Percentiles rank a stretch among this genome's conserved stretches.
Evolutionary conservation across 2,113 vertebrate species (phyloP).

Genomic region (Glaucomys volans): DNA sequence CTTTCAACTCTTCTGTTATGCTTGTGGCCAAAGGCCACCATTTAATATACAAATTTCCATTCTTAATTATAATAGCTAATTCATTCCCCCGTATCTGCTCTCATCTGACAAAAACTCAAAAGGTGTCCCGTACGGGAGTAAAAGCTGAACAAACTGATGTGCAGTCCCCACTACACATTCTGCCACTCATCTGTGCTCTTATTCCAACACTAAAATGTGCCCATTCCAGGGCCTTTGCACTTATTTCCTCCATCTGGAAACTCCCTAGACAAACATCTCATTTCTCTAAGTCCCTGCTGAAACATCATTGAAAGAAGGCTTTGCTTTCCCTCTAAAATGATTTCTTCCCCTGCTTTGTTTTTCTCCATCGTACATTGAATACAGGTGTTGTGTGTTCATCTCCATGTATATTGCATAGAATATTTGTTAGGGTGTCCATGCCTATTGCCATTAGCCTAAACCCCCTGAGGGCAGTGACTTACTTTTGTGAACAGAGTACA

Average conservation of each 20-base stretch:
- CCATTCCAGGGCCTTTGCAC: background rate
- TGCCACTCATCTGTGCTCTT: background rate
- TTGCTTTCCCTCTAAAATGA: constrained; percentile 13
- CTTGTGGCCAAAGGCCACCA: background rate
- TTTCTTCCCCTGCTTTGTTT: background rate
- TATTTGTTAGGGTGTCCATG: background rate
- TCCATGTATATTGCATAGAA: background rate
- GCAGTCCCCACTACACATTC: background rate
- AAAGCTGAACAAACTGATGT: background rate
- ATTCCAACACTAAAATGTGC: background rate
- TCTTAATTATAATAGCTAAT: background rate
- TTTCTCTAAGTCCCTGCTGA: background rate
- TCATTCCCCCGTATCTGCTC: background rate
- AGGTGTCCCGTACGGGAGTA: background rate
- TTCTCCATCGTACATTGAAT: background rate
- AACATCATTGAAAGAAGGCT: background rate
- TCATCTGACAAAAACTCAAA: background rate
- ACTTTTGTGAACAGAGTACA: background rate
- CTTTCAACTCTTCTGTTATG: background rate
- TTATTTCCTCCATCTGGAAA: constrained; percentile 5
- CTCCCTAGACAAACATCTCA: background rate
- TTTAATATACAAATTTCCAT: no score
- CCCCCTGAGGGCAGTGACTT: background rate
- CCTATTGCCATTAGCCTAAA: background rate
- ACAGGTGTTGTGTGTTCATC: background rate